Base-by-base conservation (phyloP, 2,797 vertebrate species). In the Nyctibius grandis region DNA sequence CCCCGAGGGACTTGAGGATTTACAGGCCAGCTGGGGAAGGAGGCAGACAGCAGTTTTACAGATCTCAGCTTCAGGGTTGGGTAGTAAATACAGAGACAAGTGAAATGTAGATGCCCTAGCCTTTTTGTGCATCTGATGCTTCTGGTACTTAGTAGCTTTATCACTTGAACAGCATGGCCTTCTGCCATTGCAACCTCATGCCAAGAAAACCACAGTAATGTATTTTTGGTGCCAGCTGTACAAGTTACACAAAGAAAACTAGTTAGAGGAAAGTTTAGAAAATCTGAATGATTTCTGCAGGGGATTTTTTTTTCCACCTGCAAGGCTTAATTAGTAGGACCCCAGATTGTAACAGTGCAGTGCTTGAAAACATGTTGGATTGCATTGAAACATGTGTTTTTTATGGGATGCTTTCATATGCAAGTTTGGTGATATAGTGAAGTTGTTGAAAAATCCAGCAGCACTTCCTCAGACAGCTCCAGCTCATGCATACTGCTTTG, bases 171-270 rank as follows among this genome's bases (percentile, higher is more conserved):
- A 86, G 29, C n/a, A 9, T 77, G 95, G 91, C 64, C 76, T 83
- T 91, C 78, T 93, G 87, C 93, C 85, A 80, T 10, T 74, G 64
- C 42, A 84, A 67, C 54, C 28, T 80, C 0, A 5, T 91, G 86
- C 95, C 93, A 96, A 82, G 86, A 38, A 92, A 94, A 83, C 64
- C 51, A 61, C 60, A 54, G 78, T 63, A 95, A 92, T 83, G 48
- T 47, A 67, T 60, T 33, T 85, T 82, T 65, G 65, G 36, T 91
- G 93, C 75, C 84, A 92, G 84, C 57, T 92, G 76, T 42, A 63
- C 11, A 34, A 89, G 69, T 92, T 78, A 16, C 31, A 78, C 64
- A 64, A 89, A 85, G 70, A 84, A 89, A 93, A 38, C 22, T 47
- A 78, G 61, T 75, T 69, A 59, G 51, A 59, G 29, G 25, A 69